Conservation (phyloP, 92 coral and sea anemone species). For the Heteractis magnifica region DNA sequence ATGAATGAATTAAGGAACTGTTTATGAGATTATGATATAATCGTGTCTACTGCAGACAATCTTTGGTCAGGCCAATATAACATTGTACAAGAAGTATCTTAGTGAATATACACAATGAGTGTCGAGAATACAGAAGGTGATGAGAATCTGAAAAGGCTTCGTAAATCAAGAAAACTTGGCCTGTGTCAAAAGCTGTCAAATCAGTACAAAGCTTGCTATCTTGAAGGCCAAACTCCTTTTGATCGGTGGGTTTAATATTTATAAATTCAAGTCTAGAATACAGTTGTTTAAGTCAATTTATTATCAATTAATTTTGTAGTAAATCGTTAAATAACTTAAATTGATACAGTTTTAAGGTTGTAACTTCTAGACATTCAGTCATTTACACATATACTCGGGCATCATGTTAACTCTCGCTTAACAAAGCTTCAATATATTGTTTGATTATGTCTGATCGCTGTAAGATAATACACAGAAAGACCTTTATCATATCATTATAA, state of each 20-base stretch:
- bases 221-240: slow-evolving; percentile 65
- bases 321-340: background rate
- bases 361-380: background rate
- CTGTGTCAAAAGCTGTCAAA: slow-evolving; percentile 60
- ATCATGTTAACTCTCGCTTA: too few species aligned
- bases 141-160: slow-evolving; percentile 46
- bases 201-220: slow-evolving; percentile 43
- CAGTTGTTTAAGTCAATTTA: background rate
- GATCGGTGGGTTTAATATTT: slow-evolving; percentile 44
- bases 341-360: background rate
- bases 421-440: too few species aligned
- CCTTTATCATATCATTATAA: too few species aligned
- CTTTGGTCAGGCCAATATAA: background rate
- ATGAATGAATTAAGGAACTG: background rate
- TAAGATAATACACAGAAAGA: too few species aligned
- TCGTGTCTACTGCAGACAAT: background rate
- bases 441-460: too few species aligned
- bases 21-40: background rate
- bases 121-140: background rate
- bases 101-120: background rate
- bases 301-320: background rate
- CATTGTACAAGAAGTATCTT: background rate
- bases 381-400: too few species aligned
- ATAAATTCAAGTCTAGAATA: background rate
- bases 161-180: slow-evolving; percentile 70